Evolutionary conservation across 2,797 vertebrate genomes (phyloP).

Genomic region (Lepidocolaptes lacrymiger): DNA sequence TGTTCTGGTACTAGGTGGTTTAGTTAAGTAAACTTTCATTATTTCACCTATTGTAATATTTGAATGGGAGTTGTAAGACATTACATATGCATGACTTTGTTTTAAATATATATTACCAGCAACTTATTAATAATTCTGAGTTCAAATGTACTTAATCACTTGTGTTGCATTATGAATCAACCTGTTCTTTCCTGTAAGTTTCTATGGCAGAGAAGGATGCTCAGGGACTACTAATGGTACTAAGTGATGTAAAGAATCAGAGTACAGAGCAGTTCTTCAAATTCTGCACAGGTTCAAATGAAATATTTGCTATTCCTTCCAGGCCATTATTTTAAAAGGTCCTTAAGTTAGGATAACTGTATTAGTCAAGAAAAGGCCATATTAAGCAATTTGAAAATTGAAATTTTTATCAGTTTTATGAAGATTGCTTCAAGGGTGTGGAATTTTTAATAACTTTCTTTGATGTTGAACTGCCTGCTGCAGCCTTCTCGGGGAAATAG

Average conservation of each 20-base stretch:
- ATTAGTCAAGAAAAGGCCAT: conserved; percentile 47
- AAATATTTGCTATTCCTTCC: conserved; percentile 51
- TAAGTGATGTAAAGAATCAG: not conserved
- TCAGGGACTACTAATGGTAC: conserved; percentile 33
- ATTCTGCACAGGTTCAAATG: conserved; percentile 48
- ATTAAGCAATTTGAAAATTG: conserved; percentile 60
- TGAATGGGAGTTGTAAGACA: conserved; percentile 29
- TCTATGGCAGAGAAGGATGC: conserved; percentile 24
- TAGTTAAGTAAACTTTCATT: conserved; percentile 32
- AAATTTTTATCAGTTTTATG: conserved; percentile 61
- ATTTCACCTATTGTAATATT: conserved; percentile 17
- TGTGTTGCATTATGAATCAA: conserved; percentile 59
- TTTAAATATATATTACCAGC: conserved; percentile 42
- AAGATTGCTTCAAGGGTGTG: conserved; percentile 38
- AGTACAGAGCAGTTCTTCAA: not conserved
- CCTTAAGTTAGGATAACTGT: conserved; percentile 67
- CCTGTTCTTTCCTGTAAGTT: conserved; percentile 33
- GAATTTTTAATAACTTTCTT: conserved; percentile 58
- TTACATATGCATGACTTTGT: conserved; percentile 54
- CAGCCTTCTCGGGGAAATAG: conserved; percentile 36
- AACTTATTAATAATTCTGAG: conserved; percentile 58
- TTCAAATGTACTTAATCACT: conserved; percentile 57
- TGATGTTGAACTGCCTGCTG: conserved; percentile 38
- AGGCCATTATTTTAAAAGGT: conserved; percentile 69
- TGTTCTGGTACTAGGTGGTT: not conserved